Base-by-base conservation (phyloP, 2,888 invertebrate genomes). In the Amaurobius ferox region DNA sequence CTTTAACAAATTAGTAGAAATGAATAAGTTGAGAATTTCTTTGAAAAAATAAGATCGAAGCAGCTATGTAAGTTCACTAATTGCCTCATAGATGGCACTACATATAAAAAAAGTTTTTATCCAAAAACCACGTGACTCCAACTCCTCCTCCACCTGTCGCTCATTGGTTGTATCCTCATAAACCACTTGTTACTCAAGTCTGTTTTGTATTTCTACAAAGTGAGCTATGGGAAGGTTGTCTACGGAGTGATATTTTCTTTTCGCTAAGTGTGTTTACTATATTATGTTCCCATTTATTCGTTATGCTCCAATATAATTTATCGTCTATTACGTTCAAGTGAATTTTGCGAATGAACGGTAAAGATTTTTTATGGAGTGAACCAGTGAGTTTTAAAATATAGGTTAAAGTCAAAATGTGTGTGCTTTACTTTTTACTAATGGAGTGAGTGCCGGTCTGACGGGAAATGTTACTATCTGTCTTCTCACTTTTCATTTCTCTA, bases 401-500 rank as follows among this genome's bases (percentile, higher is more conserved):
- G 6, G 5, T 5, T 35, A 35, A 2, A 7, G 6, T 6, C 3
- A 55, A 55, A 11, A 55, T 55, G 23, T 23, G 55, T 23, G 55
- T 6, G 55, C 23, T 3, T 16, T 44, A 1, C 19, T 55, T 5
- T 55, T 55, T 55, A n/a, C 55, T 23, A 23, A 55, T 55, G 55
- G 55, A 55, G 23, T 55, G 11, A 55, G 3, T 55, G 55, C 23
- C 1, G 55, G 67, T 40, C 23, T 11, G 39, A 39, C n/a, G 48
- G 77, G 83, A 78, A 72, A 85, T 86, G 86, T 79, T 79, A 77
- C 61, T 86, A 48, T 77, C 79, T 61, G 78, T 86, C 55, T 79
- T 86, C 35, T 76, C 73, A n/a, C 61, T 79, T 61, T 74, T 79
- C 68, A 68, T 79, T 30, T 39, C 66, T 1, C 9, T 79, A n/a